Evolutionary conservation across 2,797 vertebrate species (phyloP).

Genomic region (Enteromius anoplus): DNA sequence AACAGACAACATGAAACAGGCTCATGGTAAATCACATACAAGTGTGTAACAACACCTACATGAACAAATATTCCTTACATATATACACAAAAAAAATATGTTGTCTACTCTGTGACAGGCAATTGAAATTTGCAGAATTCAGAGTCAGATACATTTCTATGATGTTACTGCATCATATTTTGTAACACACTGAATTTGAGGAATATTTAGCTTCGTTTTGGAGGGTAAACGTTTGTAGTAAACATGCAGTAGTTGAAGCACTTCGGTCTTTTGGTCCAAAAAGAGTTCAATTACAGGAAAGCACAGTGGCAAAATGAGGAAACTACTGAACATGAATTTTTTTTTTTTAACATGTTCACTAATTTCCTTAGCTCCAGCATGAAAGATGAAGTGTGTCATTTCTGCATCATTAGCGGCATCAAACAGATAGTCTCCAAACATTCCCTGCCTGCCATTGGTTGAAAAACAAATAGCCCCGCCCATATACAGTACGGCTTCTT

Average conservation of each 20-base stretch:
- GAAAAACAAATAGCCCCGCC: background rate
- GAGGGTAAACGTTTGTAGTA: conserved; percentile 55
- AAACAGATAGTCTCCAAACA: background rate
- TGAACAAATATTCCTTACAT: conserved; percentile 43
- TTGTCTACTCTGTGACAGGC: conserved; percentile 21
- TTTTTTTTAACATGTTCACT: background rate
- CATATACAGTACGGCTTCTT: background rate
- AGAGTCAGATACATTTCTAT: conserved; percentile 20
- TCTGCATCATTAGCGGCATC: background rate
- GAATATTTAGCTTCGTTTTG: conserved; percentile 48
- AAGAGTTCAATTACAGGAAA: conserved; percentile 39
- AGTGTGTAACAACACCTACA: conserved; percentile 24
- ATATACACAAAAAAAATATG: conserved; percentile 12
- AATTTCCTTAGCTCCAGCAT: background rate
- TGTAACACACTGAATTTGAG: conserved; percentile 27
- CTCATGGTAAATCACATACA: conserved; percentile 14
- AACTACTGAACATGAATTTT: background rate
- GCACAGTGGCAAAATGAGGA: conserved; percentile 38
- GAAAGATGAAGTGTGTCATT: conserved; percentile 13
- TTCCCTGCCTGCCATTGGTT: background rate
- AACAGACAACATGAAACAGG: conserved; percentile 31
- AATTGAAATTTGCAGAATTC: conserved; percentile 20
- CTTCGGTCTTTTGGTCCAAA: conserved; percentile 69
- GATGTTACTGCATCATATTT: conserved; percentile 34
- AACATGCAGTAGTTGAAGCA: conserved; percentile 64